Percentiles rank a stretch among this genome's conserved stretches.
phyloP scores from a whole-genome alignment of 1,140 invertebrate genomes.

The Drosophila asahinai region DNA sequence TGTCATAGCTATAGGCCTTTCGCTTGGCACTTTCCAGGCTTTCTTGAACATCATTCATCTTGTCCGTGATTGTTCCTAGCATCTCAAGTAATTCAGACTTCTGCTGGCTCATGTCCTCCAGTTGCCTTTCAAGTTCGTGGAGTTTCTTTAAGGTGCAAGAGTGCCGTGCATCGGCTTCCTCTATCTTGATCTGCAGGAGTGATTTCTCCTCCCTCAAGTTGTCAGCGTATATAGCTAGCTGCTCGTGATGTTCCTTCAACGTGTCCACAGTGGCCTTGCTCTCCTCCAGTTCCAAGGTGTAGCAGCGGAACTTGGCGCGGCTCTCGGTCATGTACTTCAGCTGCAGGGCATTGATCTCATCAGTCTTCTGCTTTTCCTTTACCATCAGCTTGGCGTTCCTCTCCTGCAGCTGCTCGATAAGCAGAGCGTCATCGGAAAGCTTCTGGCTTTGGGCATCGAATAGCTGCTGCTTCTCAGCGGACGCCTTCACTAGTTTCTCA shows the following conservation, averaged over 20 bases:
- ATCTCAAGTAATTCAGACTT: conserved; percentile 9
- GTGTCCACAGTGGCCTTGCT: neutral
- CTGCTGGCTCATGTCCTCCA: neutral
- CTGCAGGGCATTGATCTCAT: conserved; percentile 29
- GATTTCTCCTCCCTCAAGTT: conserved; percentile 41
- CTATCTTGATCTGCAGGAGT: conserved; percentile 10
- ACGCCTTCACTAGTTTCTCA: too few species aligned
- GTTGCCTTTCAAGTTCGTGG: neutral
- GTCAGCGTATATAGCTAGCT: conserved; percentile 23
- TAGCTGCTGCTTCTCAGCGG: conserved; percentile 28
- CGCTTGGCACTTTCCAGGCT: conserved; percentile 3
- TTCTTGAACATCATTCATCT: conserved; percentile 17
- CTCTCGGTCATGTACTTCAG: conserved; percentile 45
- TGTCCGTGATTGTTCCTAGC: conserved; percentile 18
- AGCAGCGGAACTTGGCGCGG: conserved; percentile 32
- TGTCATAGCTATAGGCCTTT: conserved; percentile 1
- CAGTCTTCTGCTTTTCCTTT: conserved; percentile 20
- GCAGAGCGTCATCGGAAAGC: conserved; percentile 29
- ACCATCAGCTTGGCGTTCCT: conserved; percentile 37
- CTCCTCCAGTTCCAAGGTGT: conserved; percentile 50
- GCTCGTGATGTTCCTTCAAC: neutral
- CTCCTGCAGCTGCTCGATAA: conserved; percentile 59
- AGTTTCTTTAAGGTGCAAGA: neutral
- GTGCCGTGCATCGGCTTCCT: conserved; percentile 4
- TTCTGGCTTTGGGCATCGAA: conserved; percentile 47